A percentile compares a stretch with the other conserved stretches of the same genome.
Conservation (phyloP, 2,113 vertebrate genomes). For the Ailurus styani region DNA sequence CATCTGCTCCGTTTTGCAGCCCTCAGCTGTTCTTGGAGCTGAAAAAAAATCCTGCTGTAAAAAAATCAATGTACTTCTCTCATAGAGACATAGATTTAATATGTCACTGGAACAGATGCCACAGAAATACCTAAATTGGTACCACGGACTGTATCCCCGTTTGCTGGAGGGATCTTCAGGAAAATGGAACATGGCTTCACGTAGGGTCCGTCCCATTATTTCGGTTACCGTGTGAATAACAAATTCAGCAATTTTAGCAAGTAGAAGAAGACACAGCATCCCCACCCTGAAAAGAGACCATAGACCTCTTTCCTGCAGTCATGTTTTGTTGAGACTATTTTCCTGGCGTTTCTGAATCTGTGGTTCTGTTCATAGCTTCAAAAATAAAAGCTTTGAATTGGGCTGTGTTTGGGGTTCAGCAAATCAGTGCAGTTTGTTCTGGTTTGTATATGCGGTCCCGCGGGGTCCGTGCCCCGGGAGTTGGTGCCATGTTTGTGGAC, state of each 20-base stretch:
- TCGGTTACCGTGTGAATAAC: neutral
- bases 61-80: constrained; percentile 29
- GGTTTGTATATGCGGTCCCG: neutral
- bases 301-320: neutral
- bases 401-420: neutral
- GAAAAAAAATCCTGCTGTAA: neutral
- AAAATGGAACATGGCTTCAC: neutral
- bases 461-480: neutral
- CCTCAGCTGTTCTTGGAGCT: constrained; percentile 33
- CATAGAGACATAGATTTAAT: neutral
- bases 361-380: neutral
- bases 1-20: neutral
- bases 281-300: too few relatives aligned
- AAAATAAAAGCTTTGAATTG: constrained; percentile 4
- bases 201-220: neutral
- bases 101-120: neutral
- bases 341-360: neutral
- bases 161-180: neutral
- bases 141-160: neutral
- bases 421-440: neutral
- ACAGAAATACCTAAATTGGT: neutral
- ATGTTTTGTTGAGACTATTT: neutral
- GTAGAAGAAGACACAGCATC: neutral
- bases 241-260: neutral
- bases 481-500: neutral